phyloP scores from a whole-genome alignment of 2,797 vertebrate genomes.

The Chlorospingus flavigularis region DNA sequence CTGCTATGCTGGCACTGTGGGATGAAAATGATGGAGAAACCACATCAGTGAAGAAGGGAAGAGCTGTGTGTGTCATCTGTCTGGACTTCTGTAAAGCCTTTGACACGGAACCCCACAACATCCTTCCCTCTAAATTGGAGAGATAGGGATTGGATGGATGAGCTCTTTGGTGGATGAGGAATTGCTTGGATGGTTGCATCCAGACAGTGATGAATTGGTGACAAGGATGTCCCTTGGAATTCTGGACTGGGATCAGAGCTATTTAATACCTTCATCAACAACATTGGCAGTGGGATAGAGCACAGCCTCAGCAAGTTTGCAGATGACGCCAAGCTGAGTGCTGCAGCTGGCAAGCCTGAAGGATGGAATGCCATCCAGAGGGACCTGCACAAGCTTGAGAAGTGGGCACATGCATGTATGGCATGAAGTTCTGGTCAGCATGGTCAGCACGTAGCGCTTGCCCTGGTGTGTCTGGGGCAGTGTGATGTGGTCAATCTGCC shows the following conservation, averaged over 20 bases:
- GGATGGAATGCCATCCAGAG: neutral
- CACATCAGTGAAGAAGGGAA: neutral
- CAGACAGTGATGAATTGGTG: neutral
- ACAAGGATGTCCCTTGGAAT: neutral
- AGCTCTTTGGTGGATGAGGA: neutral
- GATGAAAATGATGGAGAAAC: neutral
- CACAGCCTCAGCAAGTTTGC: neutral
- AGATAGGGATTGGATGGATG: neutral
- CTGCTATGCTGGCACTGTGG: neutral
- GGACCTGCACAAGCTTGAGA: neutral
- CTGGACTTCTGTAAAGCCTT: neutral
- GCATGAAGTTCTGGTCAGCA: neutral
- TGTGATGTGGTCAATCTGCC: no score
- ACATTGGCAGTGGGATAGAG: neutral
- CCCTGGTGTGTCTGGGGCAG: no score
- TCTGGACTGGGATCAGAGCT: neutral
- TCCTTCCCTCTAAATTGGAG: neutral
- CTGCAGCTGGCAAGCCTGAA: neutral
- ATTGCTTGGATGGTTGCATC: neutral
- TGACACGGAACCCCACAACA: accelerated
- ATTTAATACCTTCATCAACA: neutral
- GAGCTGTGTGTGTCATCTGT: neutral
- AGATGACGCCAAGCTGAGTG: neutral
- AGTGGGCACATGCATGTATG: neutral
- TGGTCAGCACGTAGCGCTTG: no score